Conservation (phyloP, 1,140 invertebrate genomes). For the Cotesia vestalis region DNA sequence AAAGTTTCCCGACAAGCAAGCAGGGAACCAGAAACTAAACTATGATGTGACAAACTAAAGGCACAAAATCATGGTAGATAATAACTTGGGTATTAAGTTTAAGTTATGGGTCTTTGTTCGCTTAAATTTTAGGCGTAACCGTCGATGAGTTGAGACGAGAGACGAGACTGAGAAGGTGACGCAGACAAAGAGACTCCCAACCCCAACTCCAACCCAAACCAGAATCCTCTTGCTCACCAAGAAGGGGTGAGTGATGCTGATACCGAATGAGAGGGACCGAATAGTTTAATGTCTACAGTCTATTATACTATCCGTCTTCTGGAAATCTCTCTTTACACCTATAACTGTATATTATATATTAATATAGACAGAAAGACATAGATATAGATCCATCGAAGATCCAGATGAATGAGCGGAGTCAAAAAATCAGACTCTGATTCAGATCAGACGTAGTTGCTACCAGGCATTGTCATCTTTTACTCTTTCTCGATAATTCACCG, state of each 20-base stretch:
- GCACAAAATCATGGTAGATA: constrained; percentile 35
- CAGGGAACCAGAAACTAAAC: too few species aligned
- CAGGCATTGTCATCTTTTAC: constrained; percentile 6
- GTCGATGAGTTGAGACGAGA: constrained; percentile 13
- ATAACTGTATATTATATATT: background rate
- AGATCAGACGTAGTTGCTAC: constrained; percentile 26
- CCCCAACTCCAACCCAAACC: too few species aligned
- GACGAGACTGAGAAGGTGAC: background rate
- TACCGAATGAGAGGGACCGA: constrained; percentile 30
- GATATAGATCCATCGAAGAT: background rate
- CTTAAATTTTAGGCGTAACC: constrained; percentile 27
- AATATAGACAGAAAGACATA: background rate
- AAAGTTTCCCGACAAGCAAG: too few species aligned
- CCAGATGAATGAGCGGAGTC: constrained; percentile 5
- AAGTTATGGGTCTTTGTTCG: constrained; percentile 32
- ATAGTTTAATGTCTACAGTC: constrained; percentile 11
- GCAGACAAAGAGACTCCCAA: constrained; percentile 9
- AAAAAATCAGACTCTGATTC: constrained; percentile 17
- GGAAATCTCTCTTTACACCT: background rate
- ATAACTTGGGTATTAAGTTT: constrained; percentile 31
- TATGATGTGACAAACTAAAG: constrained; percentile 10
- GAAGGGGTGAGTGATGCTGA: constrained; percentile 38
- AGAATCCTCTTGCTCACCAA: too few species aligned
- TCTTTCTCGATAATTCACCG: constrained; percentile 40
- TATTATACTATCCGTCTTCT: too few species aligned